Evolutionary conservation across 2,888 invertebrate genomes (phyloP).

Genomic region (Neoitamus cyanurus): DNA sequence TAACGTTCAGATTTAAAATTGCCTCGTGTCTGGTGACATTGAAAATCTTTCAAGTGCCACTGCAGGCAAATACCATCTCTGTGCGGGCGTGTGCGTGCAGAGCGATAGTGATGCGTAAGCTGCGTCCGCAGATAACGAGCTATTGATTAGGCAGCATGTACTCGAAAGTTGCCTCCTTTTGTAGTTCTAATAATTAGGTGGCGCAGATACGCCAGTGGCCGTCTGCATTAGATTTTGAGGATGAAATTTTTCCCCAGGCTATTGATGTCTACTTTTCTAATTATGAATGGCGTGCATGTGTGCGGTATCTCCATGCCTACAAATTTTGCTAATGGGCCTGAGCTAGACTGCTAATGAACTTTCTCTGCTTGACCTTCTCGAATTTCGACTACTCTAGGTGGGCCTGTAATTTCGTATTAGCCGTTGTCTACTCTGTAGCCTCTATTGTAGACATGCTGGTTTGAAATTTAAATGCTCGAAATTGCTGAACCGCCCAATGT

Average conservation of each 20-base stretch:
- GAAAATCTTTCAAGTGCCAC: background rate
- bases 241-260: background rate
- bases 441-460: background rate
- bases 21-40: constrained; percentile 9
- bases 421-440: background rate
- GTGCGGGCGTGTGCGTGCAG: background rate
- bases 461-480: background rate
- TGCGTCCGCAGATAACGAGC: background rate
- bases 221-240: background rate
- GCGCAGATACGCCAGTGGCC: background rate
- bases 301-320: background rate
- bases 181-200: background rate
- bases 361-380: background rate
- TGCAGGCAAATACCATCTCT: background rate
- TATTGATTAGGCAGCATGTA: background rate
- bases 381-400: background rate
- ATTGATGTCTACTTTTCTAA: background rate
- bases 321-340: background rate
- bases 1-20: background rate
- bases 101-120: background rate
- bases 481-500: background rate
- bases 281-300: background rate
- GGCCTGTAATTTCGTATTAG: background rate
- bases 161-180: background rate
- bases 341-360: background rate